phyloP scores from a whole-genome alignment of 2,797 vertebrate species.

The Sphenodon punctatus region DNA sequence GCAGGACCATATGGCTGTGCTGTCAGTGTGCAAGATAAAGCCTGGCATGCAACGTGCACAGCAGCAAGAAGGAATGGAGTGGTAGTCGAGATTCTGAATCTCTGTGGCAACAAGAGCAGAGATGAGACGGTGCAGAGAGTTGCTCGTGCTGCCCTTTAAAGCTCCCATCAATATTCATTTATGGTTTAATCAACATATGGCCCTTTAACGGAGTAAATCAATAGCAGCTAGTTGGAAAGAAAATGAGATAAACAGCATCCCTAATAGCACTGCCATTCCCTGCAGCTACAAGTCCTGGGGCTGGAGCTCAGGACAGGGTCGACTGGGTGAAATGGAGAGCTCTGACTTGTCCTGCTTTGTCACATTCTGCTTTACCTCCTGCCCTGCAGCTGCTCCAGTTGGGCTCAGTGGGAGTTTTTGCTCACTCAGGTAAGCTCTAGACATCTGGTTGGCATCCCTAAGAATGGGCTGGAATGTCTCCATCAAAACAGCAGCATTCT shows the following conservation, averaged over 20 bases:
- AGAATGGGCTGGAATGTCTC: too few relatives aligned
- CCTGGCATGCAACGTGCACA: accelerated
- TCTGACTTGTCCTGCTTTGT: not conserved
- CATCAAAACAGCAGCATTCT: too few relatives aligned
- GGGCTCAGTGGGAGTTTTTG: too few relatives aligned
- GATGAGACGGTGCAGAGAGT: not conserved
- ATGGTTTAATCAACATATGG: constrained; percentile 4
- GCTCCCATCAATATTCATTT: constrained; percentile 6
- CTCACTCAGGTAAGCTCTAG: too few relatives aligned
- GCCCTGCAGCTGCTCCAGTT: not conserved
- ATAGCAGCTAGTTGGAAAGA: constrained; percentile 39
- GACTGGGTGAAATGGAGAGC: not conserved
- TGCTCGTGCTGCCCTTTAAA: not conserved
- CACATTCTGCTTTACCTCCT: not conserved
- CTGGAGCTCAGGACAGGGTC: not conserved
- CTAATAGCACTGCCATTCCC: constrained; percentile 7
- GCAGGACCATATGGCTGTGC: not conserved
- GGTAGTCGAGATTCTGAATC: not conserved
- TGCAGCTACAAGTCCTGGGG: not conserved
- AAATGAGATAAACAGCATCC: constrained; percentile 58
- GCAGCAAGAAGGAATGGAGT: not conserved
- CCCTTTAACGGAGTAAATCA: constrained; percentile 26
- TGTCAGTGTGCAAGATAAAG: not conserved
- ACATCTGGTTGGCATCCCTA: too few relatives aligned
- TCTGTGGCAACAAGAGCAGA: not conserved